phyloP scores from a whole-genome alignment of 1,140 invertebrate species.

The Oedothorax gibbosus region DNA sequence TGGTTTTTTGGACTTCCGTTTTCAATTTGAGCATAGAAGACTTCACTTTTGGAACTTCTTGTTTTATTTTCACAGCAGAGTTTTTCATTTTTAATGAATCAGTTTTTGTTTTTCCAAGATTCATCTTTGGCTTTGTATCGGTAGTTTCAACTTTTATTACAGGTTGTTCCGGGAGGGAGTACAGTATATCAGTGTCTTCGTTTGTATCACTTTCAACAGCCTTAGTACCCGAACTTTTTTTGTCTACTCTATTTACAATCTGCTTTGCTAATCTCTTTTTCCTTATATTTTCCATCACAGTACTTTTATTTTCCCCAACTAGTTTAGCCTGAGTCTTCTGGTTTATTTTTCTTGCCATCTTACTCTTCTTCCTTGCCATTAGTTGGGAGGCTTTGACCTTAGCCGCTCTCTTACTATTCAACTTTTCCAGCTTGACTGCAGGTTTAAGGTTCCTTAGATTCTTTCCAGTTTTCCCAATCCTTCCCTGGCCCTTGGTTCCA shows the following conservation, averaged over 20 bases:
- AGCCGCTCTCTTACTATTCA: neutral
- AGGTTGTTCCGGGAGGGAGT: neutral
- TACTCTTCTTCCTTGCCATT: neutral
- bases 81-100: too few relatives aligned
- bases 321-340: neutral
- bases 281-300: neutral
- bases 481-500: neutral
- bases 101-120: neutral
- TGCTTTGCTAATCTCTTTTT: neutral
- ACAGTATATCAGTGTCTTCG: neutral
- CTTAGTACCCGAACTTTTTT: neutral
- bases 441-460: slow-evolving; percentile 3
- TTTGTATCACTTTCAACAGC: too few relatives aligned
- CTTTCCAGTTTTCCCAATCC: slow-evolving; percentile 17
- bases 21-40: too few relatives aligned
- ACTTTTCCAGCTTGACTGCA: neutral
- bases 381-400: neutral
- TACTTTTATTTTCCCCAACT: neutral
- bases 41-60: too few relatives aligned
- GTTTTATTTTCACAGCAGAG: too few relatives aligned
- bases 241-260: neutral
- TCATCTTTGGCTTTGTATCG: neutral
- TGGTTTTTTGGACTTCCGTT: neutral
- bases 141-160: neutral
- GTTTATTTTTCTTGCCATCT: neutral